Conservation (phyloP, 2,888 invertebrate genomes). For the Stenichneumon culpator region DNA sequence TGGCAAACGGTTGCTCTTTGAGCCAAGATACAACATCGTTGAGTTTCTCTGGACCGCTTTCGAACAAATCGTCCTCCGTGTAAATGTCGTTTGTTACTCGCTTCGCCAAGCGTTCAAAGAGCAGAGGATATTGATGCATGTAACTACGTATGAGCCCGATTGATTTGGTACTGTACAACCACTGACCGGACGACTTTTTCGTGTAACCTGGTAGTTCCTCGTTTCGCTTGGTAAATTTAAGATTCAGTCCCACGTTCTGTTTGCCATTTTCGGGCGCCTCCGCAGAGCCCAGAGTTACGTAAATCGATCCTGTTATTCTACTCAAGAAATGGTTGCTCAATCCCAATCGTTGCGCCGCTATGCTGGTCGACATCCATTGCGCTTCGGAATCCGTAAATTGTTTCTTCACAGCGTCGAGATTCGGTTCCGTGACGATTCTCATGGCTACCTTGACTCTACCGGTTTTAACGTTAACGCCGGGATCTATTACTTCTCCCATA, state of each 20-base stretch:
- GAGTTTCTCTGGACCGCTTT: slow-evolving; percentile 86
- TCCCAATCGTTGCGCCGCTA: slow-evolving; percentile 88
- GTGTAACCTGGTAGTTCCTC: slow-evolving; percentile 94
- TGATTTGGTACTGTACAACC: slow-evolving; percentile 94
- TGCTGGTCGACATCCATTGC: slow-evolving; percentile 87
- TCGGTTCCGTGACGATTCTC: slow-evolving; percentile 86
- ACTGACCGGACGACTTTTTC: slow-evolving; percentile 88
- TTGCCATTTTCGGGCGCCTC: slow-evolving; percentile 76
- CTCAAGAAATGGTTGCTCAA: slow-evolving; percentile 91
- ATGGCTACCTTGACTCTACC: slow-evolving; percentile 88
- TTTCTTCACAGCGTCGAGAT: slow-evolving; percentile 79
- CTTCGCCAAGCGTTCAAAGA: slow-evolving; percentile 89
- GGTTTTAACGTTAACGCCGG: slow-evolving; percentile 86
- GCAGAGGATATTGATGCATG: slow-evolving; percentile 89
- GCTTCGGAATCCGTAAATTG: slow-evolving; percentile 79
- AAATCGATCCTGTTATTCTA: slow-evolving; percentile 94
- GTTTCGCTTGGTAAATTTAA: slow-evolving; percentile 94
- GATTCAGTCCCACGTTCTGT: slow-evolving; percentile 95
- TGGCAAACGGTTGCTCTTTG: slow-evolving; percentile 89
- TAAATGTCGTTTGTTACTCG: slow-evolving; percentile 87
- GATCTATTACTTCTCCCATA: slow-evolving; percentile 89
- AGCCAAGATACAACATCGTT: slow-evolving; percentile 89
- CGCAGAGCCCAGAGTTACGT: slow-evolving; percentile 86
- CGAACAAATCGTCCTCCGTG: slow-evolving; percentile 90
- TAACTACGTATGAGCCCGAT: slow-evolving; percentile 91